Conservation (phyloP, 2,113 vertebrate species). For the Corynorhinus townsendii region DNA sequence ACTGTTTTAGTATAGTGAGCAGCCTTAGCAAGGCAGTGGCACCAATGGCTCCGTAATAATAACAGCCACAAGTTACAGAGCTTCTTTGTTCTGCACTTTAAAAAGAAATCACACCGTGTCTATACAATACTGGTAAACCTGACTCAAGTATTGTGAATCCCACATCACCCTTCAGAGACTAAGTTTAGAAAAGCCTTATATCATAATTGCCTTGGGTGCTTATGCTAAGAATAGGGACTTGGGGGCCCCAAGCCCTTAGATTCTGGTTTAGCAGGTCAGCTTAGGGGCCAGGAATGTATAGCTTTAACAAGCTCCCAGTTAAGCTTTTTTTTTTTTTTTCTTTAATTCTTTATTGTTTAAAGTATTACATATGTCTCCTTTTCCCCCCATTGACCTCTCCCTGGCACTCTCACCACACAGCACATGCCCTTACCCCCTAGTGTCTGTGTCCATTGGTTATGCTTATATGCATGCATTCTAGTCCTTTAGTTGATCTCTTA, state of each 20-base stretch:
- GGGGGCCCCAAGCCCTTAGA: neutral
- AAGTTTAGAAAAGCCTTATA: neutral
- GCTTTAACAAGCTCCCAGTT: neutral
- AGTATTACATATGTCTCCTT: too few species aligned
- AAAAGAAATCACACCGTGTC: neutral
- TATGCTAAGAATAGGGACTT: neutral
- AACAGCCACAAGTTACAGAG: neutral
- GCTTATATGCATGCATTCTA: too few species aligned
- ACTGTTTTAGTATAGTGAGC: neutral
- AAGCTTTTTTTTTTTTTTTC: neutral
- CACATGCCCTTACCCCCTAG: too few species aligned
- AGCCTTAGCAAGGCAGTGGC: neutral
- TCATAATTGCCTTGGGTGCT: neutral
- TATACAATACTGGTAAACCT: neutral
- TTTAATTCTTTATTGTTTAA: too few species aligned
- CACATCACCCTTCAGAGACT: neutral
- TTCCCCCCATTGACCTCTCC: too few species aligned
- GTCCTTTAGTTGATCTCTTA: too few species aligned
- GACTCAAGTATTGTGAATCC: neutral
- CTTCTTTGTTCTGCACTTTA: neutral
- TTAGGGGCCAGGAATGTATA: neutral
- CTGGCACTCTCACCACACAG: too few species aligned
- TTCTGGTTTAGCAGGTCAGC: neutral
- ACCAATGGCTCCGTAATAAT: neutral
- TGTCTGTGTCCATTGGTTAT: too few species aligned